phyloP scores from a whole-genome alignment of 1,140 invertebrate species.

The Mactra quadrangularis region DNA sequence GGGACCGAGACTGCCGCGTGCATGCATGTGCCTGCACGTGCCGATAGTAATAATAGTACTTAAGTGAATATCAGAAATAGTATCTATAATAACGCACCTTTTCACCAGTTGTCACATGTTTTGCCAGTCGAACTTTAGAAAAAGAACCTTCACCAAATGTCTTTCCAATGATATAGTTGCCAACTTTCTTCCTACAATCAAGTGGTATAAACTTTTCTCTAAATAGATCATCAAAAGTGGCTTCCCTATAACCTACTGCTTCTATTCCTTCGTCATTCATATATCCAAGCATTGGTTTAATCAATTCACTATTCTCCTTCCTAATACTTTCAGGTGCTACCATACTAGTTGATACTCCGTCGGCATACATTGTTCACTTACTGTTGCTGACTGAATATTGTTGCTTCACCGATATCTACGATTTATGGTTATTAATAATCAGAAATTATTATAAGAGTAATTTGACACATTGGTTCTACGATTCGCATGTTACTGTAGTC shows the following conservation, averaged over 20 bases:
- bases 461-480: no score
- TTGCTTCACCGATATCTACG: no score
- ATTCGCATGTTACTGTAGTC: no score
- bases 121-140: constrained; percentile 40
- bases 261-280: neutral
- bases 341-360: neutral
- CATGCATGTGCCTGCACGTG: no score
- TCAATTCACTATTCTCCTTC: constrained; percentile 23
- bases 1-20: no score
- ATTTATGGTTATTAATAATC: no score
- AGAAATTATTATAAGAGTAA: no score
- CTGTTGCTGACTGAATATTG: neutral
- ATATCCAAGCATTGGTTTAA: neutral
- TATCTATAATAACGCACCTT: constrained; percentile 29
- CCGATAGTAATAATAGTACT: no score
- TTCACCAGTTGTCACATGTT: constrained; percentile 16
- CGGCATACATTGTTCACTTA: neutral
- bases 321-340: neutral
- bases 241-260: neutral
- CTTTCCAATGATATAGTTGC: constrained; percentile 41
- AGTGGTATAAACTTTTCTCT: constrained; percentile 43
- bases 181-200: constrained; percentile 53
- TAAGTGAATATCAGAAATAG: no score
- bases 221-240: constrained; percentile 54
- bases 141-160: constrained; percentile 53